Evolutionary conservation across 2,888 invertebrate genomes (phyloP), one percentile per base, ranked within the genome.

Genomic region (Drosophila borealis): DNA sequence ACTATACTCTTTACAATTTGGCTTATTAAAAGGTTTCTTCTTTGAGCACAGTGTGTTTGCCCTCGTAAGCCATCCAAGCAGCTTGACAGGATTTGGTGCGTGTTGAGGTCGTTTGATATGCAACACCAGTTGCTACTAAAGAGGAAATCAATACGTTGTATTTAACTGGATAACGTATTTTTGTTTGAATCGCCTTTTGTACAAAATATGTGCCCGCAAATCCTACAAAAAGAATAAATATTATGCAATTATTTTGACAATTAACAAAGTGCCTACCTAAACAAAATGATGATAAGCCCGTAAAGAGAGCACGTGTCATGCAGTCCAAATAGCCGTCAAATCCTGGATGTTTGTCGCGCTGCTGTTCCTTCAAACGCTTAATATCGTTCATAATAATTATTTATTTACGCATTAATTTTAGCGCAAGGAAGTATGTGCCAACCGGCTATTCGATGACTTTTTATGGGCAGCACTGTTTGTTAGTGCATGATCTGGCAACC

Each of bases 261-360:
- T 4, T 10, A 8, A n/a, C 14, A n/a, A 36, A 61, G 41, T 37
- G 33, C 77, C 17, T 72, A 93, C 93, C 91, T 55, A 93, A 82
- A 62, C 93, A 91, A 81, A 93, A 92, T 4, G 92, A 82, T n/a
- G 93, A 91, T 34, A 93, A 57, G 11, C 93, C 93, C 2, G 92
- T 91, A 57, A 93, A 92, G 4, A 93, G 83, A 0, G 93, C 88
- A 67, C 93, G 89, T 37, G 92, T 92, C 92, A 93, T 93, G 71
- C 93, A 93, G 78, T 93, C 92, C 45, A 93, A 75, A 70, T 93
- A 93, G 2, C 91, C 91, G 80, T 92, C 92, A 70, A 93, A 93
- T 19, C 92, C 93, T 4, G 93, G 93, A 85, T 93, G 93, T 65
- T 89, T 91, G 11, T 91, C 91, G 48, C 91, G 91, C 71, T 93